These are phyloP conservation scores for Naja naja DNA, from an alignment of 2,113 vertebrate genomes.

Conservation along the genomic window DNA sequence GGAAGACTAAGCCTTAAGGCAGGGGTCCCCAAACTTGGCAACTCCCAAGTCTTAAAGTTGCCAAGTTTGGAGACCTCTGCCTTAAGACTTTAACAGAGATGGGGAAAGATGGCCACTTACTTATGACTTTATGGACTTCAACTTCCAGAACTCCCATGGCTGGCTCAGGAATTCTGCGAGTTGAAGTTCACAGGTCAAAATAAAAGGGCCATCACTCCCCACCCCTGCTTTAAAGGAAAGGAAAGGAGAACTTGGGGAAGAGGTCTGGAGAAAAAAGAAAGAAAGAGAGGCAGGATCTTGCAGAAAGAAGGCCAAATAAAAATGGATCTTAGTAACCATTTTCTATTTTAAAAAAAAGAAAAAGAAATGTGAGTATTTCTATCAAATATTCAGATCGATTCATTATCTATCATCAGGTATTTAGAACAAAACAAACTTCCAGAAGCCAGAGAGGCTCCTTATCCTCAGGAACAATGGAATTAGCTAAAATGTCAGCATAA, in stretches of 20 bases:
- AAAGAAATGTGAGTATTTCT: not conserved
- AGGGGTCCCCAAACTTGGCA: no score
- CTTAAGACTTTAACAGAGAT: not conserved
- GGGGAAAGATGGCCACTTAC: no score
- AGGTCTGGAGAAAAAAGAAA: not conserved
- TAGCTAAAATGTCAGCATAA: not conserved
- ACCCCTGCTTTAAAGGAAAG: no score
- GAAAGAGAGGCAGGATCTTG: not conserved
- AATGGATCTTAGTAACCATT: not conserved
- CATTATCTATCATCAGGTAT: not conserved
- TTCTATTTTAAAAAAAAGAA: not conserved
- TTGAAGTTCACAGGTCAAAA: not conserved
- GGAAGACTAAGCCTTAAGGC: not conserved
- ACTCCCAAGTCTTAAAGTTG: no score
- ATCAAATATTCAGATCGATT: not conserved
- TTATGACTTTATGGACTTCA: not conserved
- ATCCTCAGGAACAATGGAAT: not conserved
- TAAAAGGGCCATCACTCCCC: no score
- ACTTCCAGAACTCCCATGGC: not conserved
- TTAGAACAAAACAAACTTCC: not conserved
- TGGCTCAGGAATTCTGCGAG: not conserved
- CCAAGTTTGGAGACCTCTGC: not conserved
- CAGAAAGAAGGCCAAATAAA: not conserved
- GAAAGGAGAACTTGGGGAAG: not conserved
- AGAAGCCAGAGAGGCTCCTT: not conserved